A percentile compares a stretch with the other conserved stretches of the same genome.
Evolutionary conservation across 2,797 vertebrate genomes (phyloP).

Genomic region (Myotis vivesi): DNA sequence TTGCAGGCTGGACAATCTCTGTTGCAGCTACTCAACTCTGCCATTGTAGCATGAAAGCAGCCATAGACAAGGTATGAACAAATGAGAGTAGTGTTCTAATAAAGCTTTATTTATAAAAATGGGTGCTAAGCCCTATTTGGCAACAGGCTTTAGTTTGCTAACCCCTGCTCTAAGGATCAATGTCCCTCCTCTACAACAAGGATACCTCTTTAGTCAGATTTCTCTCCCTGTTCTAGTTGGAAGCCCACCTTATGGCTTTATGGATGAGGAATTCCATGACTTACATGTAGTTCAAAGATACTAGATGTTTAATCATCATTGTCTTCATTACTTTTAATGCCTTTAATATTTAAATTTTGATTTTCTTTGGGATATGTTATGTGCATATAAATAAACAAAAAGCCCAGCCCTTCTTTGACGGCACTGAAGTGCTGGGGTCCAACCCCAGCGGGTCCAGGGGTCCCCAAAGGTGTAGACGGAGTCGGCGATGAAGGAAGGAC

Average conservation of each 20-base stretch:
- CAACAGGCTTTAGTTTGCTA: background rate
- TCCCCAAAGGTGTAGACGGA: no score
- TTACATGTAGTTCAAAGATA: background rate
- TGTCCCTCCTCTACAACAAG: background rate
- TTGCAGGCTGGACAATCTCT: background rate
- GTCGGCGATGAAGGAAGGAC: no score
- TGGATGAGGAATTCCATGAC: background rate
- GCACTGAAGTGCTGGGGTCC: no score
- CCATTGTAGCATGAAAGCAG: background rate
- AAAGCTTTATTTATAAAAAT: background rate
- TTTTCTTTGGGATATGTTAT: background rate
- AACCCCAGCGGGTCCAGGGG: no score
- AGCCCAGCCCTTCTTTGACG: background rate
- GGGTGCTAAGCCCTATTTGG: background rate
- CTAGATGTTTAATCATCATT: background rate
- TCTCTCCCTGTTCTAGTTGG: background rate
- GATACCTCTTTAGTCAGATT: background rate
- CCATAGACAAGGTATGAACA: no score
- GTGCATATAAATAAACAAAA: background rate
- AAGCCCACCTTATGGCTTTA: background rate
- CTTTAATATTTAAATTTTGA: slow-evolving; percentile 1
- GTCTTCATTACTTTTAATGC: slow-evolving; percentile 24
- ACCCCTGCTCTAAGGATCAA: background rate
- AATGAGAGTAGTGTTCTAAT: background rate
- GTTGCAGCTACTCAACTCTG: background rate